Evolutionary conservation across 2,797 vertebrate species (phyloP), one percentile per base, ranked within the genome.

Genomic region (Danio albolineatus): DNA sequence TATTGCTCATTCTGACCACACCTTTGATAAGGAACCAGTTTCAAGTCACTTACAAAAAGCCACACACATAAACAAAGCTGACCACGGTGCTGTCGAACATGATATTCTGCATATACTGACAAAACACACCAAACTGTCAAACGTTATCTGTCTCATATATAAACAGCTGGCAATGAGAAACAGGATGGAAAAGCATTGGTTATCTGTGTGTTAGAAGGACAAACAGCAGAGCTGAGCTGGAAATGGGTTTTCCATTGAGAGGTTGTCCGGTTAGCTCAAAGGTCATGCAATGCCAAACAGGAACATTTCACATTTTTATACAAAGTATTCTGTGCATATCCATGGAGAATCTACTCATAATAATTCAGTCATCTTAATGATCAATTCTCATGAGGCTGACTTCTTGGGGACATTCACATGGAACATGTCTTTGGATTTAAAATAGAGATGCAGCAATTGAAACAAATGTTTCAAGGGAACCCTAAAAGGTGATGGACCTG

Each of bases 111-210:
- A 51, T 54, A 28, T 21, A 64, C 19, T 76, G 70, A 71, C 73
- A 76, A 17, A 43, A 36, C 62, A 53, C 19, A 61, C 46, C 16
- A 28, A 59, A 38, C 56, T 4, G 36, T 51, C 21, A 83, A 65
- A 70, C 19, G 39, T 62, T 62, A 53, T 83, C 65, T 60, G 61
- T 72, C 64, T 74, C 21, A 59, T 67, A 76, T 72, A 9, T 36
- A 79, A 77, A 41, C 54, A 39, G 48, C 49, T 39, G 36, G 67
- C 60, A 76, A 75, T 80, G 56, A 77, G 77, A 80, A 79, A 78
- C 77, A 69, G 71, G 65, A 60, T 72, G 48, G 73, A 60, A 84
- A 77, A 70, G 9, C 36, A 56, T 57, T 59, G 46, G 43, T 67
- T 82, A 48, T 79, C 73, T 78, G 17, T 60, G 17, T 76, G 43